These are phyloP conservation scores for Cephus pulcher DNA, from an alignment of 2,888 invertebrate genomes.

Conservation along the genomic window DNA sequence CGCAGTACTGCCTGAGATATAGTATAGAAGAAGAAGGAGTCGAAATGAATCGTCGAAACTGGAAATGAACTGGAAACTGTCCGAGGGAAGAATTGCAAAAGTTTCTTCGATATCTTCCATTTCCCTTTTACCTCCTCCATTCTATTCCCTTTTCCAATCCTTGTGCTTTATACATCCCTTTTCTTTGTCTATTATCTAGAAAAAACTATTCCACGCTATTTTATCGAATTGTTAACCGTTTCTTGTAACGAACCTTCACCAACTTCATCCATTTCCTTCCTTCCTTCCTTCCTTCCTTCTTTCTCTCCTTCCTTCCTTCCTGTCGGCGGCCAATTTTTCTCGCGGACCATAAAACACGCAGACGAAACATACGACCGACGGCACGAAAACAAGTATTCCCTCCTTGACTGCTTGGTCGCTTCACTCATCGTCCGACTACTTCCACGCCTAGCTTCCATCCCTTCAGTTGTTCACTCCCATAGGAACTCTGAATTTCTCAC, in stretches of 20 bases:
- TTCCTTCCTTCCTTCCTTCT: not conserved
- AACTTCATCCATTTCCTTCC: not conserved
- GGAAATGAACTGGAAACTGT: constrained; percentile 7
- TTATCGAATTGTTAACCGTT: not conserved
- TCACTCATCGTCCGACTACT: not conserved
- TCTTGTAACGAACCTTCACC: not conserved
- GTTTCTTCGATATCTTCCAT: not conserved
- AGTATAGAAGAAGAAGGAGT: not conserved
- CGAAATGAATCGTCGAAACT: not conserved
- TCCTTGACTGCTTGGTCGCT: not conserved
- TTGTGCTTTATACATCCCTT: not conserved
- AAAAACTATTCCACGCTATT: not conserved
- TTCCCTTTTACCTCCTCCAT: not conserved
- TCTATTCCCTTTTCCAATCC: not conserved
- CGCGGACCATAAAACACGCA: not conserved
- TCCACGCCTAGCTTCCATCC: not conserved
- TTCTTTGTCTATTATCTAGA: not conserved
- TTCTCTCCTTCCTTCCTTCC: too few species aligned
- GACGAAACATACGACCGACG: not conserved
- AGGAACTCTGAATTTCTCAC: not conserved
- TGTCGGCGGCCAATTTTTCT: not conserved
- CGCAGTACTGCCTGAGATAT: not conserved
- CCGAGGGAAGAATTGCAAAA: not conserved
- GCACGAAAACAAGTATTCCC: not conserved
- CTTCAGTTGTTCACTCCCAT: not conserved